Evolutionary conservation across 2,888 invertebrate species (phyloP).

Genomic region (Rhabditoides inermis): DNA sequence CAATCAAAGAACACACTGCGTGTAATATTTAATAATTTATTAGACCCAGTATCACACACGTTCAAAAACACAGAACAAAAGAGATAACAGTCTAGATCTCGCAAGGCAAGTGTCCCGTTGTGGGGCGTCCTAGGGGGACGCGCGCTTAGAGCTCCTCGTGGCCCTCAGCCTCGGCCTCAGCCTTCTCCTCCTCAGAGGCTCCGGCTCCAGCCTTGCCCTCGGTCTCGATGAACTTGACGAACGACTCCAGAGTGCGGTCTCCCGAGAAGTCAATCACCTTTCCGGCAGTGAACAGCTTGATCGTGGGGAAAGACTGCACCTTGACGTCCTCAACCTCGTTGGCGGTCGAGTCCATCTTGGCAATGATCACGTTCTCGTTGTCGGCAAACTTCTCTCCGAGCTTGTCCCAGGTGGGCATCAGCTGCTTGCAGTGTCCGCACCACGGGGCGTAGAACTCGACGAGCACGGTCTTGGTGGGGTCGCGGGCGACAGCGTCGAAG

Average conservation of each 20-base stretch:
- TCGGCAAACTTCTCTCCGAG: constrained; percentile 85
- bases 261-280: constrained; percentile 83
- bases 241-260: constrained; percentile 83
- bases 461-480: constrained; percentile 78
- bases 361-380: constrained; percentile 72
- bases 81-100: too few species aligned
- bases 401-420: constrained; percentile 90
- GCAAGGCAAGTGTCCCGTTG: too few species aligned
- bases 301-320: constrained; percentile 68
- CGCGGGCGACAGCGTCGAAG: constrained; percentile 77
- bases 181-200: constrained; percentile 49
- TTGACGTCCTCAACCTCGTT: constrained; percentile 67
- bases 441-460: constrained; percentile 75
- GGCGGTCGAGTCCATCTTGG: constrained; percentile 95
- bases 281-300: constrained; percentile 84
- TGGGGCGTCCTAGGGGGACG: background rate
- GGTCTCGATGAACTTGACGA: constrained; percentile 84
- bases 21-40: too few species aligned
- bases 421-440: constrained; percentile 90
- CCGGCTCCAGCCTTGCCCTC: constrained; percentile 70
- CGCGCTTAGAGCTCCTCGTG: constrained; percentile 34
- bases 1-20: too few species aligned
- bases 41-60: too few species aligned
- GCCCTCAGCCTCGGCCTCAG: constrained; percentile 44
- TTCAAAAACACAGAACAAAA: too few species aligned